phyloP scores from a whole-genome alignment of 2,888 invertebrate genomes.

The Morinoia aosen region DNA sequence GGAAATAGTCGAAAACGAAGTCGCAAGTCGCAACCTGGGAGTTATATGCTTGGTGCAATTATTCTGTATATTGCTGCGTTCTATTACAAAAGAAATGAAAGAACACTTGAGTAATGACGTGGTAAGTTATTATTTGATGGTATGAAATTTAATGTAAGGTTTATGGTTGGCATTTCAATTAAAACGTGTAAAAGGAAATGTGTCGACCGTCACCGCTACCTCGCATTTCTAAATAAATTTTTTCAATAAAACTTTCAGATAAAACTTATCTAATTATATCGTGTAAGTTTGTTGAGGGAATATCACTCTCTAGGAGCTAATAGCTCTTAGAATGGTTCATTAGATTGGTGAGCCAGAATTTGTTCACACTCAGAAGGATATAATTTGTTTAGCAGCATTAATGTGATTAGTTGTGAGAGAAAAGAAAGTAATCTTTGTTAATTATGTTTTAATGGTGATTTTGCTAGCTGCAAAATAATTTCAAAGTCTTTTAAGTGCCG shows the following conservation, averaged over 20 bases:
- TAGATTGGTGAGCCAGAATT: not conserved
- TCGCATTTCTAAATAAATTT: too few relatives aligned
- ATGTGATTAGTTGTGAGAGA: too few relatives aligned
- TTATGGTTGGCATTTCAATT: not conserved
- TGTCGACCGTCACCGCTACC: not conserved
- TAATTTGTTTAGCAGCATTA: too few relatives aligned
- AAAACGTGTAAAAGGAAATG: not conserved
- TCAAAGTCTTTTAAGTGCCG: too few relatives aligned
- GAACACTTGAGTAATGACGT: slow-evolving; percentile 1
- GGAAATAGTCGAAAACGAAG: not conserved
- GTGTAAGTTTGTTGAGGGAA: not conserved
- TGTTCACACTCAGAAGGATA: too few relatives aligned
- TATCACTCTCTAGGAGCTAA: not conserved
- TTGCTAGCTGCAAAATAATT: too few relatives aligned
- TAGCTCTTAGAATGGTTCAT: not conserved
- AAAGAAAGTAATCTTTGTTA: too few relatives aligned
- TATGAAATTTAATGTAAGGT: not conserved
- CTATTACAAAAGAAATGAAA: not conserved
- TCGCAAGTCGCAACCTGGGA: not conserved
- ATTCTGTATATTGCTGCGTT: not conserved
- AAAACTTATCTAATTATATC: not conserved
- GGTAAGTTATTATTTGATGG: not conserved
- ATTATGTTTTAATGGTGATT: too few relatives aligned
- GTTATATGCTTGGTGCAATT: not conserved
- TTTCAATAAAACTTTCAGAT: too few relatives aligned